Evolutionary conservation across 1,140 invertebrate species (phyloP), one percentile per base, ranked within the genome.

Genomic region (Brachionus koreanus): DNA sequence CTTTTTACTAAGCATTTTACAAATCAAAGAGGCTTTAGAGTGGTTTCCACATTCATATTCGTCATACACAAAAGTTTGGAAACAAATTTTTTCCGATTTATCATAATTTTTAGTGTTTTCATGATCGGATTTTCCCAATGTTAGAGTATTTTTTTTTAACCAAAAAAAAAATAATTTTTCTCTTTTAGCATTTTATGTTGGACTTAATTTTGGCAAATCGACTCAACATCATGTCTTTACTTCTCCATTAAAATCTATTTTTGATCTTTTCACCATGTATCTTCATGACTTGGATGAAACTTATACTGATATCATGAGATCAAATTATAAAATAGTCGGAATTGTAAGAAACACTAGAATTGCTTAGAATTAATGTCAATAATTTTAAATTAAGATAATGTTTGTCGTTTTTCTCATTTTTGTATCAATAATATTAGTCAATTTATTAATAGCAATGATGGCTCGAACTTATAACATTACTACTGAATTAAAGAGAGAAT

Each of bases 401-500:
- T 98, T 98, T 88, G 93, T 98, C 13, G 89, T 98, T 2, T 98
- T 96, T 89, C 97, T 98, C 94, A 94, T 93, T 75, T 94, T 98
- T 85, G 96, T 98, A 16, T 94, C 94, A 0, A 93, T 98, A 84
- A 89, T 98, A 9, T 89, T 98, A 76, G 94, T 99, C 12, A 98
- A 99, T 91, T 96, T 99, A 94, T 90, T 99, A 86, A 98, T 99
- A 86, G 97, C 97, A 84, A 98, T 98, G 96, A 98, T 99, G 96
- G 97, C 96, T 1, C 97, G 98, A 87, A 98, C 97, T 16, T 99
- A 99, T 88, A 94, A 97, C 88, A 85, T 90, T 88, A 98, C 98
- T 84, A 95, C 95, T 3, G 94, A 97, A 88, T 97, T 95, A 2
- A 91, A 95, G 84, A 98, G 98, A 88, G 97, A 99, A 87, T 98